These are phyloP conservation scores for Xiphophorus maculatus DNA, from an alignment of 2,113 vertebrate species.

Conservation along the genomic window DNA sequence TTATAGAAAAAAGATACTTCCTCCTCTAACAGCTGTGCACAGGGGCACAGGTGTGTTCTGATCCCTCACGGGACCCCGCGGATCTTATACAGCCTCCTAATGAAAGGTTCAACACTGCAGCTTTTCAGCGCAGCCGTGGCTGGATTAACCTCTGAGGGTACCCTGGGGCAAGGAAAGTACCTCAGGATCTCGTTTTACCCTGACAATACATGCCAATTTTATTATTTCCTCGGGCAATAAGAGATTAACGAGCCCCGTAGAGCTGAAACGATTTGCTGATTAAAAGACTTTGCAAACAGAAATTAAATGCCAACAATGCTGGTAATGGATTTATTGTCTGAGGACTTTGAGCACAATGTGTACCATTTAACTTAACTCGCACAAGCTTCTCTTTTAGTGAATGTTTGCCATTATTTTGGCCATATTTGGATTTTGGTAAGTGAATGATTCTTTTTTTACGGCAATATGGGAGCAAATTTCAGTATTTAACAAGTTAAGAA, in stretches of 20 bases:
- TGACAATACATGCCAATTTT: slow-evolving; percentile 8
- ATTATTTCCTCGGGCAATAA: slow-evolving; percentile 13
- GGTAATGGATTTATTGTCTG: slow-evolving; percentile 2
- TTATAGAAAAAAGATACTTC: slow-evolving; percentile 17
- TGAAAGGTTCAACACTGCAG: slow-evolving; percentile 34
- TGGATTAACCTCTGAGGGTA: slow-evolving; percentile 20
- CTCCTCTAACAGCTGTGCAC: slow-evolving; percentile 48
- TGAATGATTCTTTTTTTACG: background rate
- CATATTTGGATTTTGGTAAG: background rate
- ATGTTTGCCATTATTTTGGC: background rate
- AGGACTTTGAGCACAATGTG: slow-evolving; percentile 2
- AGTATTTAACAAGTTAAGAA: background rate
- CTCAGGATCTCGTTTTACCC: slow-evolving; percentile 2
- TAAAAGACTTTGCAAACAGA: slow-evolving; percentile 6
- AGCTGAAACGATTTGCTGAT: slow-evolving; percentile 6
- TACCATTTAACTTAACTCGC: background rate
- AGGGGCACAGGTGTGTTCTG: slow-evolving; percentile 62
- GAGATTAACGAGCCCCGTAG: background rate
- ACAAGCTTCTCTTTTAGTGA: background rate
- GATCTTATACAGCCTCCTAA: slow-evolving; percentile 46
- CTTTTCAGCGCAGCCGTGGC: slow-evolving; percentile 17
- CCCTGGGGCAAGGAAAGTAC: slow-evolving; percentile 3
- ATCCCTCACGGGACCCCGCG: slow-evolving; percentile 37
- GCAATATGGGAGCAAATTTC: background rate
- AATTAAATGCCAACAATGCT: slow-evolving; percentile 3